A percentile compares a stretch with the other conserved stretches of the same genome.
These are phyloP conservation scores for Drosophila yakuba DNA, from an alignment of 1,140 invertebrate genomes.

Conservation along the genomic window DNA sequence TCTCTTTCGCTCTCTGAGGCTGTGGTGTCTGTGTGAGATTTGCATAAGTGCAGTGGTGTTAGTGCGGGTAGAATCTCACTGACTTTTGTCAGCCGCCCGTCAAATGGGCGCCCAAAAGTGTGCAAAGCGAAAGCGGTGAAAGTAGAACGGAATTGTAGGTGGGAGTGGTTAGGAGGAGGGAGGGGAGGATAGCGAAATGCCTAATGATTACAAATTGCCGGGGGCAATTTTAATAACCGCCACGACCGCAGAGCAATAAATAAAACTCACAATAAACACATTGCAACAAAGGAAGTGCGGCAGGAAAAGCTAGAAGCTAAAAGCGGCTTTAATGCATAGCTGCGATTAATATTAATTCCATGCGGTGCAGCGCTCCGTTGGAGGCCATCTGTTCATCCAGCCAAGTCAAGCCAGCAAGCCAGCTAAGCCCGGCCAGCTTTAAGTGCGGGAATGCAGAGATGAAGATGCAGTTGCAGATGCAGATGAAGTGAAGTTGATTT, in stretches of 20 bases:
- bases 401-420: constrained; percentile 14
- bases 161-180: too few relatives aligned
- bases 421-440: neutral
- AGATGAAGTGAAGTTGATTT: constrained; percentile 49
- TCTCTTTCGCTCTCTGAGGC: constrained; percentile 16
- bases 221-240: constrained; percentile 76
- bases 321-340: constrained; percentile 80
- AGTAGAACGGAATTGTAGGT: too few relatives aligned
- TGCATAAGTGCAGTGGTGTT: constrained; percentile 77
- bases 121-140: constrained; percentile 24
- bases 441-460: constrained; percentile 20
- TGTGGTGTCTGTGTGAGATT: constrained; percentile 52
- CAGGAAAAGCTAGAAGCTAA: constrained; percentile 67
- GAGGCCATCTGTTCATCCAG: constrained; percentile 52
- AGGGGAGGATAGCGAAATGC: constrained; percentile 10
- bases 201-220: constrained; percentile 81
- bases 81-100: constrained; percentile 67
- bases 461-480: constrained; percentile 49
- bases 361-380: constrained; percentile 71
- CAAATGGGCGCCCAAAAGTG: constrained; percentile 46
- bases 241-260: constrained; percentile 75
- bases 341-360: constrained; percentile 81
- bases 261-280: constrained; percentile 74
- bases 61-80: constrained; percentile 68
- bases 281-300: constrained; percentile 55